Evolutionary conservation across 2,113 vertebrate genomes (phyloP).

Genomic region (Tychaedon coryphoeus): DNA sequence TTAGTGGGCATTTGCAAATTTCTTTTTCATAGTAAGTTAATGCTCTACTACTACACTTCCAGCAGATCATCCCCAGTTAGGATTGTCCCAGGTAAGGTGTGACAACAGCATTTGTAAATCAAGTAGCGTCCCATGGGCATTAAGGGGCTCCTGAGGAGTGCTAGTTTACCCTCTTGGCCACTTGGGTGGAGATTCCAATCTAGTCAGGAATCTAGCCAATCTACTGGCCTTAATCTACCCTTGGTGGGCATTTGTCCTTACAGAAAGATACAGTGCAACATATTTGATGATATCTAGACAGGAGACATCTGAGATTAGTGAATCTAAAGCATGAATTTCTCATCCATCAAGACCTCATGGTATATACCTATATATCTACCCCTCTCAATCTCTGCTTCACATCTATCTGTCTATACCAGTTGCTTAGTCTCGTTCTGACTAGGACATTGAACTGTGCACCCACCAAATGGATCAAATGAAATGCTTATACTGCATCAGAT

Average conservation of each 20-base stretch:
- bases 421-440: background rate
- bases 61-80: background rate
- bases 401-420: background rate
- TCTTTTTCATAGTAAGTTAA: background rate
- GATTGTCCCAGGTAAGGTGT: background rate
- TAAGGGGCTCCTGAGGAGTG: background rate
- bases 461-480: background rate
- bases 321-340: background rate
- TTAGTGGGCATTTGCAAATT: background rate
- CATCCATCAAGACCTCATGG: background rate
- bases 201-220: background rate
- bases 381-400: background rate
- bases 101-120: background rate
- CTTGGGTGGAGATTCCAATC: background rate
- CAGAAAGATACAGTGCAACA: background rate
- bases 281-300: background rate
- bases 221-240: background rate
- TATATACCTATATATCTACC: background rate
- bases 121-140: background rate
- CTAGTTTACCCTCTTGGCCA: background rate
- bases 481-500: background rate
- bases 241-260: background rate
- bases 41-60: background rate
- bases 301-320: background rate
- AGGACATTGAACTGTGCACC: background rate